Conservation (phyloP, 2,113 vertebrate genomes). For the Bujurquina vittata region DNA sequence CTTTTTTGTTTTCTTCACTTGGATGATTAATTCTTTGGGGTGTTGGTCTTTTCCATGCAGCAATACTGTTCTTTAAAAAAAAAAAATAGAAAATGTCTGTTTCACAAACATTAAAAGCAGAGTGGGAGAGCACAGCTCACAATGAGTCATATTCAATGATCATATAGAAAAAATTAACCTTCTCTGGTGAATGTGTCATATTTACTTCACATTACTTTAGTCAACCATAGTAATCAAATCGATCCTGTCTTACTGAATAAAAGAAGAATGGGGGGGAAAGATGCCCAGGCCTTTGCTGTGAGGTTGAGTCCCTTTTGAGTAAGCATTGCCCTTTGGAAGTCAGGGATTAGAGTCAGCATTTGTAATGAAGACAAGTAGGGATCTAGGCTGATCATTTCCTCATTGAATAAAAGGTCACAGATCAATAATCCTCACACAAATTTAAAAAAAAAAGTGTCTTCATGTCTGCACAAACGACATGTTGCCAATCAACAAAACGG, state of each 20-base stretch:
- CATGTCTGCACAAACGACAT: constrained; percentile 31
- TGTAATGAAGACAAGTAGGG: constrained; percentile 51
- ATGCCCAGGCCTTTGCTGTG: background rate
- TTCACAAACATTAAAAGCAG: background rate
- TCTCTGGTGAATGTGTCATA: background rate
- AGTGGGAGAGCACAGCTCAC: background rate
- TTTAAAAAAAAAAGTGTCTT: constrained; percentile 13
- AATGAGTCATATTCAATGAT: constrained; percentile 12
- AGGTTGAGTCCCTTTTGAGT: constrained; percentile 30
- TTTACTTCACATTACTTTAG: background rate
- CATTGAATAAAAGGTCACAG: constrained; percentile 55
- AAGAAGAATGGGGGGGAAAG: background rate
- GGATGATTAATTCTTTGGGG: constrained; percentile 12
- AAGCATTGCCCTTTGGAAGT: constrained; percentile 51
- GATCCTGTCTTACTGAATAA: constrained; percentile 8
- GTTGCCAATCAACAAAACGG: constrained; percentile 18
- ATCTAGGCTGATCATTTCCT: constrained; percentile 51
- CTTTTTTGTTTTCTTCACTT: background rate
- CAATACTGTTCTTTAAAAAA: background rate
- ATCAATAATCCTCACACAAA: constrained; percentile 48
- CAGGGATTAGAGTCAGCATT: constrained; percentile 56
- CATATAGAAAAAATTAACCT: background rate
- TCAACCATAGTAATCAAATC: background rate
- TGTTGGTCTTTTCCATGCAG: background rate
- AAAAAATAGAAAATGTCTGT: background rate